Evolutionary conservation across 2,888 invertebrate species (phyloP), one percentile per base, ranked within the genome.

Genomic region (Cheilosia grossa): DNA sequence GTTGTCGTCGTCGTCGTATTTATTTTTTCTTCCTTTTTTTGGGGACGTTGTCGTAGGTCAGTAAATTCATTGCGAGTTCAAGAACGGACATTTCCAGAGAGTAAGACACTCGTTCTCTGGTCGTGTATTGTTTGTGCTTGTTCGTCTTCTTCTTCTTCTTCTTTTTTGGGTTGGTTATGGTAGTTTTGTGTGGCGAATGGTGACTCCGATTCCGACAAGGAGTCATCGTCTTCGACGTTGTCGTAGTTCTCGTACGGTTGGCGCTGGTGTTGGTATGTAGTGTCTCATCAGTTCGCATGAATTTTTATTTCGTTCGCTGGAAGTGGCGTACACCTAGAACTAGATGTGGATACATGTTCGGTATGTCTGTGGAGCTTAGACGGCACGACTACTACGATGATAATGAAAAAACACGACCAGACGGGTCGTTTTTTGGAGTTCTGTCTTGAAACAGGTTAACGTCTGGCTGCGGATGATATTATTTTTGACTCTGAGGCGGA

Each of bases 31-130:
- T 6, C 9, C 2, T 59, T 70, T 83, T 83, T 85, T 81, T 70
- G 37, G 85, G 66, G 42, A 85, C 81, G 75, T 85, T 85, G 85
- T 81, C 85, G 72, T 85, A 85, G 85, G 85, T 85, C 85, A 85
- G 85, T 85, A 81, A 85, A 85, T 81, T 85, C 85, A 81, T 81
- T 75, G 66, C 56, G 85, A 72, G 85, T 85, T 85, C 85, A 85
- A 85, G 85, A 85, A 81, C 85, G 81, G 81, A 85, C 85, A 85
- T 85, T 70, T 80, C 69, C 74, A 73, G 74, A 64, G 73, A 67
- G 79, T 63, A 78, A 83, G 80, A 69, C 64, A 80, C 73, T 69
- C 59, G 37, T 37, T 13, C 37, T 13, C 37, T 37, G 10, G 37
- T 59, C 61, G 80, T 75, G 67, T 74, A 21, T 58, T 44, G 66